Evolutionary conservation across 53 echinoderm and acorn worm genomes (phyloP).

Genomic region (Apostichopus leukothele): DNA sequence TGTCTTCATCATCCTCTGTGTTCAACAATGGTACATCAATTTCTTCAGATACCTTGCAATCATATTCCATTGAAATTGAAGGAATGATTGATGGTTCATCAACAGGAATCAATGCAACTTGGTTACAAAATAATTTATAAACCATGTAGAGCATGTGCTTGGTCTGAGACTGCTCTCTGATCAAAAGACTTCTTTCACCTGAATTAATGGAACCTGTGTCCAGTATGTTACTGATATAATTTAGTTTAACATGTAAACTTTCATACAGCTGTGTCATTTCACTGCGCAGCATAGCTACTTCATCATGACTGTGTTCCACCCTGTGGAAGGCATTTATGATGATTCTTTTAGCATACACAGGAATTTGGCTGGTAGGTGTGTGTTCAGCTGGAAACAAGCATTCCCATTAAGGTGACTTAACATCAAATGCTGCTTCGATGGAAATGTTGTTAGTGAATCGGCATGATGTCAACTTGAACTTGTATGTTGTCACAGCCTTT

Average conservation of each 20-base stretch:
- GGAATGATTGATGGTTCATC: not conserved
- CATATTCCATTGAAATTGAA: too few relatives aligned
- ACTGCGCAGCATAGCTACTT: not conserved
- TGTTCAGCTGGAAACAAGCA: not conserved
- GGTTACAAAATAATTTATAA: not conserved
- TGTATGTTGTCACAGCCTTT: not conserved
- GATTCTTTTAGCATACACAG: not conserved
- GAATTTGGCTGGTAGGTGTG: not conserved
- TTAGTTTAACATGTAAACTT: not conserved
- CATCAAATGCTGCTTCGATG: not conserved
- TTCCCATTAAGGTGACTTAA: not conserved
- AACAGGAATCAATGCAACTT: not conserved
- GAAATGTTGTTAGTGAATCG: not conserved
- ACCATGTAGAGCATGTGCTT: not conserved
- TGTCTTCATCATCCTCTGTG: slow-evolving; percentile 13
- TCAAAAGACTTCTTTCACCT: not conserved
- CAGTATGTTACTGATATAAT: not conserved
- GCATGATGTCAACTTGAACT: not conserved
- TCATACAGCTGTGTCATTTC: slow-evolving; percentile 4
- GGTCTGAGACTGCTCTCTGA: not conserved
- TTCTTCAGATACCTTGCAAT: not conserved
- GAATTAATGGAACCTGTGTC: not conserved
- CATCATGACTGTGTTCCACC: not conserved
- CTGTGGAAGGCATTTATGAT: not conserved
- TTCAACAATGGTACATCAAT: not conserved